Conservation (phyloP, 2,113 vertebrate genomes). For the Vulpes ferrilata region DNA sequence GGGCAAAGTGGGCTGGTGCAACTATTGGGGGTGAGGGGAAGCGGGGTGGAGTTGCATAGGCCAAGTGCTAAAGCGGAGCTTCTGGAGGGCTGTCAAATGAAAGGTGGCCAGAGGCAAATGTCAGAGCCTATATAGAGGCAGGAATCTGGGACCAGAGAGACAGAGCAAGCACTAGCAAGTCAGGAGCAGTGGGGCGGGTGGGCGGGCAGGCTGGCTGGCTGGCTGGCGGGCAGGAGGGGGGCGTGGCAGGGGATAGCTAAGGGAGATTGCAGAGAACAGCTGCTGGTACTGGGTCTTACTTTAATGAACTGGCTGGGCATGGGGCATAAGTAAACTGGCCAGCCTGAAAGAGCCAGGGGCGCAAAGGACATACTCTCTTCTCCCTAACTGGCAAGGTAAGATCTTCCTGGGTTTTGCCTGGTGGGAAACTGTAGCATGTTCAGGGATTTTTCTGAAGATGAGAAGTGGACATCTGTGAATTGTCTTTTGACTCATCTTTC, state of each 20-base stretch:
- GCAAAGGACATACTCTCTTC: slow-evolving; percentile 58
- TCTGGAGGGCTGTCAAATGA: slow-evolving; percentile 76
- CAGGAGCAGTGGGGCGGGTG: slow-evolving; percentile 67
- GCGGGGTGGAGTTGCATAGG: slow-evolving; percentile 51
- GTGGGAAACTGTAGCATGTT: slow-evolving; percentile 41
- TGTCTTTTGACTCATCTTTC: slow-evolving; percentile 27
- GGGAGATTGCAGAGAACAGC: slow-evolving; percentile 78
- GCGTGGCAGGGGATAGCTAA: slow-evolving; percentile 71
- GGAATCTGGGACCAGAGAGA: slow-evolving; percentile 78
- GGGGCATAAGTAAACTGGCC: slow-evolving; percentile 65
- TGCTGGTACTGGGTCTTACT: slow-evolving; percentile 76
- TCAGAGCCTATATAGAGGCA: slow-evolving; percentile 82
- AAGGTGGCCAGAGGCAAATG: slow-evolving; percentile 78
- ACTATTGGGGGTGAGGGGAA: background rate
- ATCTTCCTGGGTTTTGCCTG: slow-evolving; percentile 47
- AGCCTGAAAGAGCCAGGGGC: slow-evolving; percentile 64
- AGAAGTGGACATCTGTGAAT: background rate
- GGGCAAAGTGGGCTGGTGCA: slow-evolving; percentile 33
- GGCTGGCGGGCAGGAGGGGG: slow-evolving; percentile 65
- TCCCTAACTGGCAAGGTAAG: slow-evolving; percentile 71
- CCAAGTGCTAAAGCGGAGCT: slow-evolving; percentile 64
- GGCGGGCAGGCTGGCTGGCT: slow-evolving; percentile 67
- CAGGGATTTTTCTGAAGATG: slow-evolving; percentile 46
- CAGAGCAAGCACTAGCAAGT: slow-evolving; percentile 80
- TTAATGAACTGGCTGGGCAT: slow-evolving; percentile 72